These are phyloP conservation scores for Acrobasis repandana DNA, from an alignment of 2,888 invertebrate species.

Conservation along the genomic window DNA sequence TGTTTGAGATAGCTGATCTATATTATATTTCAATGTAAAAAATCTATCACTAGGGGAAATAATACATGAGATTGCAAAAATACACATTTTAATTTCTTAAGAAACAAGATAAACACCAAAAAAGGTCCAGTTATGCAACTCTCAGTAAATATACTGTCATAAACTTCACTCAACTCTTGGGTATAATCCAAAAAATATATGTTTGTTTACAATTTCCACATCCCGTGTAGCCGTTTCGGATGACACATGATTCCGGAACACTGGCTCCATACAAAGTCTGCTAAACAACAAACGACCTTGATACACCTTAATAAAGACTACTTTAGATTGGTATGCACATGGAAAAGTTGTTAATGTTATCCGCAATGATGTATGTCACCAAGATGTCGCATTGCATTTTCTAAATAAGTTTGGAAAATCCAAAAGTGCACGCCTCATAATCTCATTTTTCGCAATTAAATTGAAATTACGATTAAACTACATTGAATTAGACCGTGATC, in stretches of 20 bases:
- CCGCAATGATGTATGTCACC: too few species aligned
- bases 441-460: too few species aligned
- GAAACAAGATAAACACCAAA: background rate
- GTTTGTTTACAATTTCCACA: conserved; percentile 48
- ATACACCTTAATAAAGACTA: background rate
- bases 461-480: too few species aligned
- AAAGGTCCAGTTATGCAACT: background rate
- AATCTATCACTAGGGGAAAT: too few species aligned
- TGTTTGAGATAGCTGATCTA: too few species aligned
- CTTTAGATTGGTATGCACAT: background rate
- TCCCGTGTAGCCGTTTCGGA: conserved; percentile 37
- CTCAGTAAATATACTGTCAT: conserved; percentile 14
- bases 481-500: too few species aligned
- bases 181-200: conserved; percentile 27
- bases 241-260: conserved; percentile 31
- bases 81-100: too few species aligned
- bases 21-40: background rate
- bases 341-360: background rate
- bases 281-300: conserved; percentile 7
- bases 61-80: too few species aligned
- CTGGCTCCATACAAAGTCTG: background rate
- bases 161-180: background rate
- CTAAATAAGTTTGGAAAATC: too few species aligned
- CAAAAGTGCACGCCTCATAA: too few species aligned
- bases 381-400: too few species aligned